Percentiles rank a stretch among this genome's conserved stretches.
These are phyloP conservation scores for Ciona savignyi DNA, from an alignment of 23 tunicate species.

Conservation along the genomic window DNA sequence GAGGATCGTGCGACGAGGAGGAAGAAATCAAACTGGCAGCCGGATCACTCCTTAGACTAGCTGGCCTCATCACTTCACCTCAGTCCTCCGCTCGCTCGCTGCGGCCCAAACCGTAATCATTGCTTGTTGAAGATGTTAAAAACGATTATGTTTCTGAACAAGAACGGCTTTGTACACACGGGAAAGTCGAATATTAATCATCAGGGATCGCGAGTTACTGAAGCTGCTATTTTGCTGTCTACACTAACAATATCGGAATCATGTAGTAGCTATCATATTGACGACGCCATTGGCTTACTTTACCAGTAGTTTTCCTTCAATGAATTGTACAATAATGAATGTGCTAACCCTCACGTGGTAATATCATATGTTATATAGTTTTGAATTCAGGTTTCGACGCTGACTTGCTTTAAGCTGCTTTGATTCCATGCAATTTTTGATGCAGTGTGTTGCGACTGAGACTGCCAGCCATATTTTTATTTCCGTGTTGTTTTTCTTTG, in stretches of 20 bases:
- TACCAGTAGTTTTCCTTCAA: neutral
- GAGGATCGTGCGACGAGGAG: neutral
- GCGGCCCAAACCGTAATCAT: neutral
- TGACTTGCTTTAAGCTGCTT: neutral
- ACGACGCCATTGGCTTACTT: neutral
- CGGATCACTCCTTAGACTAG: slow-evolving; percentile 73
- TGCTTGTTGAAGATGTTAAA: no score
- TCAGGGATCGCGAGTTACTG: neutral
- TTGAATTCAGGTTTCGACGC: neutral
- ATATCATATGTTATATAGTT: no score
- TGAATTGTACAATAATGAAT: no score
- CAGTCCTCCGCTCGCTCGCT: neutral
- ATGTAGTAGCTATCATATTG: neutral
- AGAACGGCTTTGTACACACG: no score
- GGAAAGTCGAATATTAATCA: neutral
- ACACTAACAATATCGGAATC: neutral
- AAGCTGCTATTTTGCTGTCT: neutral
- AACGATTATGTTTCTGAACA: no score
- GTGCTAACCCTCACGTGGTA: no score
- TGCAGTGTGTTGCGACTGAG: neutral
- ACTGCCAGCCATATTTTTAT: neutral
- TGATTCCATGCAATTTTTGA: neutral
- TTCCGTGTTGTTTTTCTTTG: neutral
- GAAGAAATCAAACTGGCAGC: slow-evolving; percentile 74
- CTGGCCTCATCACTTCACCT: slow-evolving; percentile 43